A percentile compares a stretch with the other conserved stretches of the same genome.
Conservation (phyloP, 2,113 vertebrate species). For the Chelonoidis abingdonii region DNA sequence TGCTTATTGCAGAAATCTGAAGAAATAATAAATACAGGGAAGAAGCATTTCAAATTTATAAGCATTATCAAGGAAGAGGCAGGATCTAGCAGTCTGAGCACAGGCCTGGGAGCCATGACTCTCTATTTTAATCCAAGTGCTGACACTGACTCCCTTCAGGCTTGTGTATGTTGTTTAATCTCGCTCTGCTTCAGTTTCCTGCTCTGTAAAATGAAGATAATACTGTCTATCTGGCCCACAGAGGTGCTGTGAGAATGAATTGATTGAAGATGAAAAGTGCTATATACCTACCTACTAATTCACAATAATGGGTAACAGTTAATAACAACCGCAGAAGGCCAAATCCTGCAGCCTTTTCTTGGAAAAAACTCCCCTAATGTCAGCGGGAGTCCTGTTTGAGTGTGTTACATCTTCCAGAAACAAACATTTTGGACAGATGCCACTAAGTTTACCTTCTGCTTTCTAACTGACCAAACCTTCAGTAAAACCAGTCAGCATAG, state of each 20-base stretch:
- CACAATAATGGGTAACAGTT: conserved; percentile 1
- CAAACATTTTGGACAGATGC: neutral
- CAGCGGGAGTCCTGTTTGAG: neutral
- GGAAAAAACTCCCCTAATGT: neutral
- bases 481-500: neutral
- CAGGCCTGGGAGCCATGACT: conserved; percentile 2
- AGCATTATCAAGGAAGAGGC: neutral
- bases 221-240: neutral
- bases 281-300: conserved; percentile 53
- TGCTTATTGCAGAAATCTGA: neutral
- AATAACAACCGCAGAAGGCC: neutral
- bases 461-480: neutral
- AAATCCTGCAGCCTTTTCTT: neutral
- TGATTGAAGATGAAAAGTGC: conserved; percentile 25
- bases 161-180: neutral
- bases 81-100: neutral
- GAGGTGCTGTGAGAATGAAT: neutral
- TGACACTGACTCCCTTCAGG: neutral
- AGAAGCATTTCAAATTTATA: neutral
- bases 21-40: neutral
- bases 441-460: neutral
- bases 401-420: neutral
- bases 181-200: neutral
- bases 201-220: neutral
- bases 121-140: conserved; percentile 7